phyloP scores from a whole-genome alignment of 2,797 vertebrate genomes.

The Podargus strigoides region DNA sequence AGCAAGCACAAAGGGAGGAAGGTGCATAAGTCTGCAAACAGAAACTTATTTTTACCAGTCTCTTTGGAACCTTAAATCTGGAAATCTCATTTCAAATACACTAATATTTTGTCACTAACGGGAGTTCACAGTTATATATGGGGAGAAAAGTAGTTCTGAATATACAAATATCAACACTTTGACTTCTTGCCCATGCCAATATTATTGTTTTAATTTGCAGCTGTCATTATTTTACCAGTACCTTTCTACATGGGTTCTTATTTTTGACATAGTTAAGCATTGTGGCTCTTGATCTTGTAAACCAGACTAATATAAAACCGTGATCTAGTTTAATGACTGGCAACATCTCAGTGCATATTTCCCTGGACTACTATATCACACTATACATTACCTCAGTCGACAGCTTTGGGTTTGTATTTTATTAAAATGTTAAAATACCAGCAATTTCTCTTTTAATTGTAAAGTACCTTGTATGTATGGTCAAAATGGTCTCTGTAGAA shows the following conservation, averaged over 20 bases:
- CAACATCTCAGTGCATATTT: slow-evolving; percentile 20
- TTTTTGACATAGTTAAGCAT: neutral
- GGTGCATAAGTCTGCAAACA: neutral
- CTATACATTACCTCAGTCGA: neutral
- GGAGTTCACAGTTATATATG: neutral
- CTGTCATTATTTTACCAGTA: neutral
- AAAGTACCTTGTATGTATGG: neutral
- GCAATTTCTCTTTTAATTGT: slow-evolving; percentile 5
- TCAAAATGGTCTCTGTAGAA: neutral
- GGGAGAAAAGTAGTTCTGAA: neutral
- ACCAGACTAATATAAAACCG: neutral
- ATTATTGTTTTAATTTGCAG: neutral
- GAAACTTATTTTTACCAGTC: neutral
- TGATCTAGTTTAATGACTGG: slow-evolving; percentile 34
- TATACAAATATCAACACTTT: neutral
- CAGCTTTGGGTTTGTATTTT: slow-evolving; percentile 22
- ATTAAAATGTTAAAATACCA: slow-evolving; percentile 44
- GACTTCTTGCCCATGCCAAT: neutral
- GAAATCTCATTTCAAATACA: neutral
- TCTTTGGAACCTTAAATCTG: neutral
- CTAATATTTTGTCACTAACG: neutral
- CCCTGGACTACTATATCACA: slow-evolving; percentile 21
- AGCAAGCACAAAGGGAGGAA: neutral
- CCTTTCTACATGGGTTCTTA: neutral
- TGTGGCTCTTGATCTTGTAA: slow-evolving; percentile 11